phyloP scores from a whole-genome alignment of 2,113 vertebrate genomes.

The Ameiurus melas region DNA sequence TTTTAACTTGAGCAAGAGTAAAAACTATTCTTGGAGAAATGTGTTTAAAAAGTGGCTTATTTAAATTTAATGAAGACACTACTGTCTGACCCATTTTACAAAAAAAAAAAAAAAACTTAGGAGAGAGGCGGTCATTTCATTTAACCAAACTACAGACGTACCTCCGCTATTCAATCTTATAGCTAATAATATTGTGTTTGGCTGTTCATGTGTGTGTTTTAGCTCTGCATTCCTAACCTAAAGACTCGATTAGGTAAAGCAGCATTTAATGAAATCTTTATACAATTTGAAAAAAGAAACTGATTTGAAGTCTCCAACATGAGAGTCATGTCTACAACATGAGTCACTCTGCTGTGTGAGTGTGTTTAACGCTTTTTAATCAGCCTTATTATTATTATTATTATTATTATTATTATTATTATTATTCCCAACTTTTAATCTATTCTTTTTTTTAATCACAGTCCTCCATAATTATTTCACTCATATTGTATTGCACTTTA shows the following conservation, averaged over 20 bases:
- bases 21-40: neutral
- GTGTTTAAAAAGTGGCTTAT: no score
- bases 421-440: neutral
- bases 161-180: neutral
- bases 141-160: neutral
- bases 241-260: neutral
- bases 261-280: neutral
- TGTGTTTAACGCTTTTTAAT: neutral
- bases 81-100: no score
- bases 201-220: neutral
- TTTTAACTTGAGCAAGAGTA: neutral
- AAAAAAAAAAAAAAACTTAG: no score
- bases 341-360: neutral
- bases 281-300: neutral
- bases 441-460: neutral
- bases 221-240: neutral
- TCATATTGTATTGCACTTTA: neutral
- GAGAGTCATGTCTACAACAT: neutral
- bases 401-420: neutral
- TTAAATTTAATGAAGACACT: no score
- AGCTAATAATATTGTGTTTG: neutral
- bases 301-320: neutral
- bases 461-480: neutral
- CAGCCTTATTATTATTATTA: neutral
- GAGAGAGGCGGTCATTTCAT: neutral